A percentile compares a stretch with the other conserved stretches of the same genome.
Evolutionary conservation across 2,113 vertebrate genomes (phyloP).

Genomic region (cat (Felis catus)): F.catus_Fca126_mat1.0 CM031416.1:143706001-143706500

Average conservation of each 20-base stretch:
- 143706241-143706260: accelerated
- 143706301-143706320: accelerated
- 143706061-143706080: background rate
- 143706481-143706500: no score
- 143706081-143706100: background rate
- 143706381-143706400: no score
- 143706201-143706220: constrained; percentile 93
- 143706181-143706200: constrained; percentile 96
- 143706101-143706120: background rate
- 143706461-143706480: no score
- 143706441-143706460: no score
- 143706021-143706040: background rate
- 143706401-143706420: no score
- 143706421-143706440: no score
- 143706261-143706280: accelerated
- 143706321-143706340: accelerated
- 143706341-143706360: accelerated
- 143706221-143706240: constrained; percentile 86
- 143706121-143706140: constrained; percentile 78
- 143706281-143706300: accelerated
- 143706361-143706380: background rate
- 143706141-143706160: constrained; percentile 93
- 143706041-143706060: accelerated
- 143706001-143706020: accelerated
- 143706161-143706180: constrained; percentile 90